phyloP scores from a whole-genome alignment of 2,113 vertebrate genomes.

The Megaceryle torquata region DNA sequence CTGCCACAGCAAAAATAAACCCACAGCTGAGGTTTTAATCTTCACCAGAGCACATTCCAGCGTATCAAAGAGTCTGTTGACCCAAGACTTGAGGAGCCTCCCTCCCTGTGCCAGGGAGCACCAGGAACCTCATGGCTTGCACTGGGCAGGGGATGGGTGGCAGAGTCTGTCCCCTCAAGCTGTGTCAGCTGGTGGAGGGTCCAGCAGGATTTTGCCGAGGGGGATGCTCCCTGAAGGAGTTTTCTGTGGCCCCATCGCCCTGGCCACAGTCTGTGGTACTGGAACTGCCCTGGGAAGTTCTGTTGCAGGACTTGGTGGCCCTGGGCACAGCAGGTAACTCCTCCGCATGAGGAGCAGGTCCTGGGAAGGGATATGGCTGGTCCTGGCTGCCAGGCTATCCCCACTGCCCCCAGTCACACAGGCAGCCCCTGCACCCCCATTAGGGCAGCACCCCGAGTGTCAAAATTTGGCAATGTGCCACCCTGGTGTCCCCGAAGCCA shows the following conservation, averaged over 20 bases:
- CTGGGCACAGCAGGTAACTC: not conserved
- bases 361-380: fast-evolving
- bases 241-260: fast-evolving
- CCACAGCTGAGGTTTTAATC: not conserved
- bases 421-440: not conserved
- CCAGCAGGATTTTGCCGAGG: not conserved
- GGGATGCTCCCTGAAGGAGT: not conserved
- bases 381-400: not conserved
- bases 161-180: not conserved
- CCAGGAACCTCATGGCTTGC: fast-evolving
- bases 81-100: not conserved
- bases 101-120: fast-evolving
- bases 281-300: not conserved
- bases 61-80: fast-evolving
- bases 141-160: fast-evolving
- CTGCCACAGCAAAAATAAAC: not conserved
- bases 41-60: not conserved
- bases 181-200: fast-evolving
- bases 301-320: not conserved
- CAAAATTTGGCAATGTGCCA: fast-evolving
- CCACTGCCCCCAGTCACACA: fast-evolving
- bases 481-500: fast-evolving
- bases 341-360: fast-evolving
- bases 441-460: not conserved
- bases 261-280: not conserved